Percentiles rank a stretch among this genome's conserved stretches.
Evolutionary conservation across 2,113 vertebrate species (phyloP).

Genomic region (Coracopsis vasa): DNA sequence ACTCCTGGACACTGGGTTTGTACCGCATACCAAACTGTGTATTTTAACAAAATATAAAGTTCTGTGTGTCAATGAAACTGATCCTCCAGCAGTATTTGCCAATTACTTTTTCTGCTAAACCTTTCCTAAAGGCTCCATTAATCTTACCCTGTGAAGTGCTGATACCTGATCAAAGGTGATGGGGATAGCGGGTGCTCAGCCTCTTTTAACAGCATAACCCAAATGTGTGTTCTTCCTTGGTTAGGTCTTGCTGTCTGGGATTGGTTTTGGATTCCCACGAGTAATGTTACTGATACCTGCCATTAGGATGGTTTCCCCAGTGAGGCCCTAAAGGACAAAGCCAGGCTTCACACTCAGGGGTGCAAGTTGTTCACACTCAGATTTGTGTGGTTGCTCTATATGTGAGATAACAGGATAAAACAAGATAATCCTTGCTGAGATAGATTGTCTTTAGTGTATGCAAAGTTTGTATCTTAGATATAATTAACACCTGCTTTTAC

Average conservation of each 20-base stretch:
- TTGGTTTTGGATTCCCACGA: not conserved
- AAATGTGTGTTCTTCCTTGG: not conserved
- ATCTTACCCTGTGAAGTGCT: not conserved
- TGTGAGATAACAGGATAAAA: not conserved
- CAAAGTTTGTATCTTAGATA: not conserved
- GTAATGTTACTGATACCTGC: not conserved
- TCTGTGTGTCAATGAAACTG: not conserved
- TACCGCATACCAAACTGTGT: rapidly evolving
- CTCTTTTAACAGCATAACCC: not conserved
- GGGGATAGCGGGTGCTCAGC: not conserved
- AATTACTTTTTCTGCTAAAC: not conserved
- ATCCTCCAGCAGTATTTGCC: not conserved
- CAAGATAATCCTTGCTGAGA: not conserved
- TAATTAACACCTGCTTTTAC: not conserved
- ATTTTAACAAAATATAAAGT: not conserved
- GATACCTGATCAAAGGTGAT: not conserved
- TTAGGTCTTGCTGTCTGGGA: rapidly evolving
- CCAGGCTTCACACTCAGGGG: not conserved
- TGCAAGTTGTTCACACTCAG: not conserved
- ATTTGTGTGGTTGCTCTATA: not conserved
- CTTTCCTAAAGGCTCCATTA: not conserved
- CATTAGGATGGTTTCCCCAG: not conserved
- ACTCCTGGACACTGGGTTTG: not conserved
- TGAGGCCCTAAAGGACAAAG: not conserved
- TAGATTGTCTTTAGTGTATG: not conserved